Evolutionary conservation across 2,797 vertebrate species (phyloP).

Genomic region (Melopsittacus undulatus): DNA sequence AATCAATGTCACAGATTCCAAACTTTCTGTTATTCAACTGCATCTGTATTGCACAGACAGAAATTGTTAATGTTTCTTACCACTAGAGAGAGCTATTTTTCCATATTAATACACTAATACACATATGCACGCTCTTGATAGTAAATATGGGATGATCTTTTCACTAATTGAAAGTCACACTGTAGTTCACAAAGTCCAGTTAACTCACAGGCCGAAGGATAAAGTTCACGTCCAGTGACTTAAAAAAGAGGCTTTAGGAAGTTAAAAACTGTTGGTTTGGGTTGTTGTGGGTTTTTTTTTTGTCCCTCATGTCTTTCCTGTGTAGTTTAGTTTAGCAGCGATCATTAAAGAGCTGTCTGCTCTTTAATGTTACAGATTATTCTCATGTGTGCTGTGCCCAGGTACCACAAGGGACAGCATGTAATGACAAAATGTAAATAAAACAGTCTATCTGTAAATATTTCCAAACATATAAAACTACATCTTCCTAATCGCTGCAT

Average conservation of each 20-base stretch:
- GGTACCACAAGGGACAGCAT: background rate
- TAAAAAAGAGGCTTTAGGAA: background rate
- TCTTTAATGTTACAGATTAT: rapidly evolving
- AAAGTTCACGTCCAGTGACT: background rate
- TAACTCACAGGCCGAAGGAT: background rate
- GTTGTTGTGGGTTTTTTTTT: rapidly evolving
- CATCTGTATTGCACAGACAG: background rate
- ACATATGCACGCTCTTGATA: background rate
- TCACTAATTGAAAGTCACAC: background rate
- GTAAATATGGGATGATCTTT: background rate
- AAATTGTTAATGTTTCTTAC: background rate
- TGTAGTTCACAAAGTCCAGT: background rate
- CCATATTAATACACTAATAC: background rate
- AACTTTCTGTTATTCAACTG: too few species aligned
- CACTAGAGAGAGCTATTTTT: constrained; percentile 72
- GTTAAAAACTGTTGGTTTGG: background rate
- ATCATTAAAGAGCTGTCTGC: background rate
- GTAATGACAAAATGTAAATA: rapidly evolving
- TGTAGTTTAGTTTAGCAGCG: background rate
- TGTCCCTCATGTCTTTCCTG: rapidly evolving
- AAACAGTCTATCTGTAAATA: background rate
- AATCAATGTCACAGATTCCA: background rate
- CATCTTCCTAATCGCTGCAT: background rate
- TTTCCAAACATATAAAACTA: background rate
- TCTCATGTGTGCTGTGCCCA: background rate